Base-by-base conservation (phyloP, 1,140 invertebrate genomes). In the Oscheius sp. region DNA sequence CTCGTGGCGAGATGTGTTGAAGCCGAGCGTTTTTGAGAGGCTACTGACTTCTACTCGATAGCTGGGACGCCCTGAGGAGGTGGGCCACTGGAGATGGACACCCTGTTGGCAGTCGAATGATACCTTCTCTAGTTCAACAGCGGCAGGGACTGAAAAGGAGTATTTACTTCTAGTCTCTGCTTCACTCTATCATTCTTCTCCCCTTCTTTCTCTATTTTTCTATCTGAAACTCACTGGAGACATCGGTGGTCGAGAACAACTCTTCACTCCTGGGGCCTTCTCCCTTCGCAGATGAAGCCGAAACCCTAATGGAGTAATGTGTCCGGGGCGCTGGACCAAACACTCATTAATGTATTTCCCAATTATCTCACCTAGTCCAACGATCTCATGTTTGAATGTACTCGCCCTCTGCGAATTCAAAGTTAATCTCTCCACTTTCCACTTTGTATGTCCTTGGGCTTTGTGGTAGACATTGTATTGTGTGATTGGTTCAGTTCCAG, bases 281-380 rank as follows among this genome's bases (percentile, higher is more conserved):
- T 23, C 81, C 81, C 66, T 79, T 83, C n/a, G 23, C 13, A 3
- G 81, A 84, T 3, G 77, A 68, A 0, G 79, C 81, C 10, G 83
- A 74, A 13, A 83, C 32, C 52, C 72, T 70, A 31, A 83, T 65
- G 63, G 77, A 73, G 49, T 83, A 83, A 13, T 42, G 34, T 10
- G 80, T 82, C 35, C 62, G 46, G 1, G 81, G 74, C 28, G 45
- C 79, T 74, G 36, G 70, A 76, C 45, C 20, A n/a, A 2, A 4
- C 0, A 2, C 23, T 1, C 29, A 2, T 15, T 63, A 32, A 26
- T 34, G 31, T 18, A 52, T 52, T 20, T 28, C 32, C 28, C n/a
- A 45, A 3, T 3, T n/a, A n/a, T 26, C 69, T 52, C 29, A 71
- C 69, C 45, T 13, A 71, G 23, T 28, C 52, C 46, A 26, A 63